These are phyloP conservation scores for Acrocyrtus sp. DNA, from an alignment of 2,888 invertebrate species.

Conservation along the genomic window DNA sequence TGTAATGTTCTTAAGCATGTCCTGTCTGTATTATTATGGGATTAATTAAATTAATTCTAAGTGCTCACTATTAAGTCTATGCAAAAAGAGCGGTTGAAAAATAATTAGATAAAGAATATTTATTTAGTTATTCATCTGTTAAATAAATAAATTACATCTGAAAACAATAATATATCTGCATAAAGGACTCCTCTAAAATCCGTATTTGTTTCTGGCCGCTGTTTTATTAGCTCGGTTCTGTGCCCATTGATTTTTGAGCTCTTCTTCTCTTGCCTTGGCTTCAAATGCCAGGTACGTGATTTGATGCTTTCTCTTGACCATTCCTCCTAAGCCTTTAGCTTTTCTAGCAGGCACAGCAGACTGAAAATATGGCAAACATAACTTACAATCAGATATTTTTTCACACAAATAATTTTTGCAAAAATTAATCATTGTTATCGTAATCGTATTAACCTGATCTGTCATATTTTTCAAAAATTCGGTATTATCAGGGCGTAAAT, in stretches of 20 bases:
- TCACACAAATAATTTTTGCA: not conserved
- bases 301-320: conserved; percentile 84
- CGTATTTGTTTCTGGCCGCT: conserved; percentile 95
- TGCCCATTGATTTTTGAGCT: conserved; percentile 94
- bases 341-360: conserved; percentile 52
- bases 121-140: too few species aligned
- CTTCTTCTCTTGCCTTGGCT: conserved; percentile 94
- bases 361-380: conserved; percentile 36
- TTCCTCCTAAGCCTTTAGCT: conserved; percentile 58
- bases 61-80: too few species aligned
- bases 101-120: too few species aligned
- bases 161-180: too few species aligned
- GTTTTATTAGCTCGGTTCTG: conserved; percentile 83
- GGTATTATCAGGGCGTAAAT: conserved; percentile 81
- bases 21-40: too few species aligned
- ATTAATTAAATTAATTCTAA: too few species aligned
- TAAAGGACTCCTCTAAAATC: too few species aligned
- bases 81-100: too few species aligned
- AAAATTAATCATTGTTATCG: not conserved
- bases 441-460: conserved; percentile 48
- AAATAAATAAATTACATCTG: too few species aligned
- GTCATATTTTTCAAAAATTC: conserved; percentile 79
- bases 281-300: conserved; percentile 93
- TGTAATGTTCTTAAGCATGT: too few species aligned
- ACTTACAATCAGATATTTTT: not conserved